Evolutionary conservation across 2,888 invertebrate species (phyloP), one percentile per base, ranked within the genome.

Genomic region (Palloptera scutellata): DNA sequence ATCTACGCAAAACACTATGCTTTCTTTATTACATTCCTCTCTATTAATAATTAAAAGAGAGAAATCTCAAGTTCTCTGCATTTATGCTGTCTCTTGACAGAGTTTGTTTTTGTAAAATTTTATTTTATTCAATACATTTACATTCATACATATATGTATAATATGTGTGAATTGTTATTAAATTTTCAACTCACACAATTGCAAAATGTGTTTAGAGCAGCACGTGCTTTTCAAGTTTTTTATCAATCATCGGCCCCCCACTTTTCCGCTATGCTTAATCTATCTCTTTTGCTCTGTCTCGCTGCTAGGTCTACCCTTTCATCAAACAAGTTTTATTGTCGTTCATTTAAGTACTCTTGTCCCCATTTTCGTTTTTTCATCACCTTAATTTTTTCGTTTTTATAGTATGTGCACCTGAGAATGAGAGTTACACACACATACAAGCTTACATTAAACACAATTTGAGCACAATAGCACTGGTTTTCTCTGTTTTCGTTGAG

Each of bases 171-270:
- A 17, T 41, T 54, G 54, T 30, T 54, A 41, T 15, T 15, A 45
- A 20, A 30, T 61, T 52, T 48, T 41, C 40, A 42, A 51, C 48
- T 20, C n/a, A 60, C 17, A 48, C 19, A 60, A 30, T 30, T 30
- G 6, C 30, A 30, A 30, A 30, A 30, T 30, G 30, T 30, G 30
- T 30, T 30, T 30, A 11, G 15, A 48, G 12, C 15, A n/a, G 48
- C 48, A 48, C 48, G 48, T 48, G 48, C 48, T 48, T 48, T 13
- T 48, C 48, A 48, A 13, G 15, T 4, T 48, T 48, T 45, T 48
- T 10, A 48, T 48, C 48, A 48, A 15, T 48, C 48, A 3, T 3
- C n/a, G 11, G 11, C 48, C 11, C 48, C 48, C 12, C 48, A 48
- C 10, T 11, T 48, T 42, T 10, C 45, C 30, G 30, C 30, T 30